phyloP scores from a whole-genome alignment of 1,140 invertebrate species.

The Hyles euphorbiae region DNA sequence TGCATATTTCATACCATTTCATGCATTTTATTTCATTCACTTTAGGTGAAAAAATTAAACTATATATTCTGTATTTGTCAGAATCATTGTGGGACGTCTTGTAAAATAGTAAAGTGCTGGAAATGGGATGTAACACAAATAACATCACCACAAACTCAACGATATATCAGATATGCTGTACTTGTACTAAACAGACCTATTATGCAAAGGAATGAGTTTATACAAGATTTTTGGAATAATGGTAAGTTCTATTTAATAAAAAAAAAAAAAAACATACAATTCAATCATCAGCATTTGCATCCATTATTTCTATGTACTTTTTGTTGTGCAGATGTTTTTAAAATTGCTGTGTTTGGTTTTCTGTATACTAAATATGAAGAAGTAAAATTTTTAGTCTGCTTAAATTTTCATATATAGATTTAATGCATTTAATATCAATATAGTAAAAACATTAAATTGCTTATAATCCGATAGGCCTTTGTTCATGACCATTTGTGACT shows the following conservation, averaged over 20 bases:
- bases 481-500: no score
- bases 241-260: constrained; percentile 30
- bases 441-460: no score
- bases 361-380: no score
- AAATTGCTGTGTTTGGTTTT: no score
- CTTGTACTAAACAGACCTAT: constrained; percentile 56
- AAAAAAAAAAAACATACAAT: no score
- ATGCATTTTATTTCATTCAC: constrained; percentile 6
- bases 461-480: no score
- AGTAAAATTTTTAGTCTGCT: no score
- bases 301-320: no score
- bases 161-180: constrained; percentile 45
- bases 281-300: no score
- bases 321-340: no score
- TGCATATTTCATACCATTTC: background rate
- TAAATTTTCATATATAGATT: no score
- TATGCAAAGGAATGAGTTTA: constrained; percentile 39
- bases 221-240: constrained; percentile 57
- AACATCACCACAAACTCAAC: constrained; percentile 19
- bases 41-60: constrained; percentile 34
- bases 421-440: no score
- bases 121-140: constrained; percentile 49
- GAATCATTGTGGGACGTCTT: constrained; percentile 19
- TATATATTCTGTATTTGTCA: constrained; percentile 40
- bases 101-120: constrained; percentile 34